phyloP scores from a whole-genome alignment of 2,797 vertebrate genomes.

The Myiothlypis chrysogaster region DNA sequence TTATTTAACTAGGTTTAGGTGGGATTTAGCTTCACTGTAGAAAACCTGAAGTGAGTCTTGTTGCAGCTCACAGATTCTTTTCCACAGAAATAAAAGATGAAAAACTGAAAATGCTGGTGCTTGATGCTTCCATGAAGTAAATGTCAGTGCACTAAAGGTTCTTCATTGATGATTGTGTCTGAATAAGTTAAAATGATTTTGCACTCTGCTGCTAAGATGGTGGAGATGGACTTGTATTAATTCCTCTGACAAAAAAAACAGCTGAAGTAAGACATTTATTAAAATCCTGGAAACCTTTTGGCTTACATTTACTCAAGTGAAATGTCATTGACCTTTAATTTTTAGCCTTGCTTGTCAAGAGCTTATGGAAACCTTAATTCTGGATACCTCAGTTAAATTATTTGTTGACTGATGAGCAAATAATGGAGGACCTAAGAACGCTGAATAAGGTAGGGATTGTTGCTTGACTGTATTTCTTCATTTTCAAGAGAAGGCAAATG shows the following conservation, averaged over 20 bases:
- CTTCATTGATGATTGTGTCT: background rate
- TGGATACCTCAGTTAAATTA: constrained; percentile 91
- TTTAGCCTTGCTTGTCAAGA: background rate
- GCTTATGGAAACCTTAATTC: constrained; percentile 53
- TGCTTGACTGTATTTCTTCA: background rate
- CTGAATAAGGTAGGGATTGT: constrained; percentile 87
- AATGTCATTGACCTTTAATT: background rate
- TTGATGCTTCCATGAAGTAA: background rate
- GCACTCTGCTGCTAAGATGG: background rate
- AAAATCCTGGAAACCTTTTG: background rate
- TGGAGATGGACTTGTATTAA: background rate
- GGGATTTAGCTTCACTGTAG: background rate
- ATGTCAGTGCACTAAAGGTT: background rate
- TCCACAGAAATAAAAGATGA: background rate
- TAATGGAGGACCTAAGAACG: constrained; percentile 95
- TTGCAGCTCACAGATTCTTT: background rate
- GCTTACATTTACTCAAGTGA: background rate
- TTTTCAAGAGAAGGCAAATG: background rate
- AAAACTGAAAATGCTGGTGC: background rate
- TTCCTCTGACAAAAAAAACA: background rate
- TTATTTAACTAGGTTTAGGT: background rate
- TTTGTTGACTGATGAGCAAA: constrained; percentile 95
- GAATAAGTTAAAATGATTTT: background rate
- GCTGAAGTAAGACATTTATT: background rate
- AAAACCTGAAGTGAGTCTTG: background rate